Conservation (phyloP, 2,888 invertebrate species). For the Plebejus argus region DNA sequence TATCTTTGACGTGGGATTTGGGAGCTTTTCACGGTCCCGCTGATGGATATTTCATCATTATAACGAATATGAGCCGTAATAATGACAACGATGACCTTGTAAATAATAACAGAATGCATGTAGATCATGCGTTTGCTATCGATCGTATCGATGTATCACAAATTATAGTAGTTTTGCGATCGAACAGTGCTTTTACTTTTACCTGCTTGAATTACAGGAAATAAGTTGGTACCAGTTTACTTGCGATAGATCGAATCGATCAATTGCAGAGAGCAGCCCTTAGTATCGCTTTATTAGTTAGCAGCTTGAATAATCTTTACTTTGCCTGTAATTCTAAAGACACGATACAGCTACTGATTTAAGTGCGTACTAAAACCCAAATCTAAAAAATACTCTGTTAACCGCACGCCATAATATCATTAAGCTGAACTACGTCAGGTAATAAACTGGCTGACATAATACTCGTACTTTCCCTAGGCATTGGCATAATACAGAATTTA, state of each 20-base stretch:
- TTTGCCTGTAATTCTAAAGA: too few species aligned
- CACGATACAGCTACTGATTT: background rate
- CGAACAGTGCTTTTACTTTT: too few species aligned
- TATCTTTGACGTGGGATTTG: conserved; percentile 16
- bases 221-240: too few species aligned
- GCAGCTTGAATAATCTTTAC: too few species aligned
- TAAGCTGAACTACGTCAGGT: background rate
- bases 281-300: too few species aligned
- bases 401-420: background rate
- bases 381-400: background rate
- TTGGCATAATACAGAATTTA: background rate
- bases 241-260: too few species aligned
- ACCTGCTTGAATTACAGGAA: too few species aligned
- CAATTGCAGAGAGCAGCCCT: too few species aligned
- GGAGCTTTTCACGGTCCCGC: background rate
- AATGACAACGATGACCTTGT: background rate
- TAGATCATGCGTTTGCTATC: background rate
- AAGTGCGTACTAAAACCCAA: background rate
- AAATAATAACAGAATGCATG: background rate
- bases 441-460: background rate
- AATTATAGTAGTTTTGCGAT: too few species aligned
- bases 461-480: background rate
- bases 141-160: background rate
- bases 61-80: background rate
- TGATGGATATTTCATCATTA: conserved; percentile 1